Base-by-base conservation (phyloP, 2,888 invertebrate genomes). In the Thelaira solivaga region DNA sequence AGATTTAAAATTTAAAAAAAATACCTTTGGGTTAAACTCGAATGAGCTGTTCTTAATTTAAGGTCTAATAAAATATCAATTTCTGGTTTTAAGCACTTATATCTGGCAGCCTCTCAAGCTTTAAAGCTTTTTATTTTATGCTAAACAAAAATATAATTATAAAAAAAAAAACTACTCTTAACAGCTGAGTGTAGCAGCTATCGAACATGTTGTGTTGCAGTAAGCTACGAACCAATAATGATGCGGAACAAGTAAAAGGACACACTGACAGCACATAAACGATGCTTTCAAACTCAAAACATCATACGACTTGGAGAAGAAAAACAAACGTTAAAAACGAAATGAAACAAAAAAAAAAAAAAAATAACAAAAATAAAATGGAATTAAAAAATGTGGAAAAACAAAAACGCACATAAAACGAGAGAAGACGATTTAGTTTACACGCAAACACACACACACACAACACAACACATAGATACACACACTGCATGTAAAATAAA, bases 131-230 rank as follows among this genome's bases (percentile, higher is more conserved):
- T 55, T 36, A 10, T 24, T 24, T 8, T 62, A 31, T 43, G 45
- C 1, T 41, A 16, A 47, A 18, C 2, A 16, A 20, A 49, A 57
- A 55, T n/a, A 0, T 31, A 29, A 49, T n/a, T 36, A 18, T 36
- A 34, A 57, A 26, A 2, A 5, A 39, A 16, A n/a, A 20, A 59
- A 53, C 18, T 24, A 6, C 1, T 43, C 1, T 22, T 18, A 43
- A 57, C 8, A 39, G 36, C 59, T 29, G 16, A 18, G 4, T n/a
- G n/a, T n/a, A n/a, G 26, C 4, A 31, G 68, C 6, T 34, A 39
- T 43, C 77, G 41, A 77, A 77, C 77, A 69, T 73, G 77, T 77
- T 73, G 68, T 43, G 51, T 18, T 59, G 62, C 64, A 77, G 64
- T 68, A 64, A n/a, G n/a, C n/a, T 36, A 47, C 39, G 39, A 34